Base-by-base conservation (phyloP, 2,888 invertebrate genomes). In the Mellilla xanthometata region DNA sequence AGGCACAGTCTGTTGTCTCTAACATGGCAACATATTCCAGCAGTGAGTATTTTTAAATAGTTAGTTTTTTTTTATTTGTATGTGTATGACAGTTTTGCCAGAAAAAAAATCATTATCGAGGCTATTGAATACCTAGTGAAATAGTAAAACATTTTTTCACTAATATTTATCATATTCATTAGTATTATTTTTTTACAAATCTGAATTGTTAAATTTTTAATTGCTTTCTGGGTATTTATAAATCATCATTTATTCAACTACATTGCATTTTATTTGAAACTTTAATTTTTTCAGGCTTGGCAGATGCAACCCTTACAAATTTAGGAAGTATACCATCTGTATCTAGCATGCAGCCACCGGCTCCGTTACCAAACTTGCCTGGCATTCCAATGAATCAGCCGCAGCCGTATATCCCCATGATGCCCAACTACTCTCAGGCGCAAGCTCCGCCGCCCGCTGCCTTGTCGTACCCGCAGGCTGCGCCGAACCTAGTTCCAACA, bases 301-400 rank as follows among this genome's bases (percentile, higher is more conserved):
- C 90, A 39, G 90, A 89, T 60, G 73, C 87, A 53, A 84, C 90
- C 38, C 65, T 90, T 47, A 87, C 90, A 22, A 90, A 86, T 61
- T 56, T 90, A 52, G 90, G 90, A 29, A 90, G 89, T 53, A 85
- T 88, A 77, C 87, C 90, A 39, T 86, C 90, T 10, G 81, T 85
- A 11, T 89, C 88, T 5, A 85, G 79, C 55, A 80, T 91, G 70
- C 90, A 89, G 45, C 90, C 90, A 8, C 91, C 91, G 29, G 87
- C 91, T 10, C 90, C 91, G 1, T 65, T 91, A 52, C 89, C 90
- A 6, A 90, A 74, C 58, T 63, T 90, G 52, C 90, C 90, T 6
- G 90, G 90, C 35, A 79, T 90, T 52, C 90, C 90, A 5, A 90
- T 89, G 90, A 90, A 81, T 56, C 89, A 90, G 60, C 90, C 90